Evolutionary conservation across 2,797 vertebrate genomes (phyloP).

Genomic region (Macroramphosus scolopax): DNA sequence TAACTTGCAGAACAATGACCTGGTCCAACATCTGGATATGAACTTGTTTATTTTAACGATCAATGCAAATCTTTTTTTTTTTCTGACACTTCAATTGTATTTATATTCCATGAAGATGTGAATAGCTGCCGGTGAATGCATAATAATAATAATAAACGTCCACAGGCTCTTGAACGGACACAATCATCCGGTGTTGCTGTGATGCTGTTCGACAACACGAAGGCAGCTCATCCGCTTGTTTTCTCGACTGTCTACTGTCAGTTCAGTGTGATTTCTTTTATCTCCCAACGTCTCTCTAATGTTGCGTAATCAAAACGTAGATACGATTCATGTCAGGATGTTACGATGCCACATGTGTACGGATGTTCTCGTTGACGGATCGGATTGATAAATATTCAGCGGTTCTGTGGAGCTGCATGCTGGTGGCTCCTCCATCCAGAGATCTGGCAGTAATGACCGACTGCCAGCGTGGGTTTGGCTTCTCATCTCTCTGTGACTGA

Average conservation of each 20-base stretch:
- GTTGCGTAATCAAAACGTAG: conserved; percentile 14
- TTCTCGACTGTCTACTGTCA: conserved; percentile 1
- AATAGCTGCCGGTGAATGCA: too few relatives aligned
- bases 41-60: too few relatives aligned
- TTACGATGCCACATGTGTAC: conserved; percentile 36
- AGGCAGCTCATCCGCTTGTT: conserved; percentile 18
- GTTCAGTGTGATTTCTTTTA: conserved; percentile 16
- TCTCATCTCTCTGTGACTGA: conserved; percentile 48
- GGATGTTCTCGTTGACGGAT: conserved; percentile 53
- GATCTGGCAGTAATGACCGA: conserved; percentile 56
- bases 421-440: conserved; percentile 34
- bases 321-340: conserved; percentile 20
- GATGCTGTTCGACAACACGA: conserved; percentile 12
- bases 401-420: conserved; percentile 34
- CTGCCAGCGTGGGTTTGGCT: conserved; percentile 48
- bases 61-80: too few relatives aligned
- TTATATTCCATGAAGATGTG: too few relatives aligned
- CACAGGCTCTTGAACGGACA: too few relatives aligned
- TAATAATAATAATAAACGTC: too few relatives aligned
- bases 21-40: too few relatives aligned
- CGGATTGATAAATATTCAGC: conserved; percentile 50
- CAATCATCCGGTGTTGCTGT: not conserved
- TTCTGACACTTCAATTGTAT: conserved; percentile 5
- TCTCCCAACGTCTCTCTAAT: conserved; percentile 20
- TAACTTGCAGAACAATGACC: too few relatives aligned